phyloP scores from a whole-genome alignment of 2,113 vertebrate species.

The Verasper variegatus region DNA sequence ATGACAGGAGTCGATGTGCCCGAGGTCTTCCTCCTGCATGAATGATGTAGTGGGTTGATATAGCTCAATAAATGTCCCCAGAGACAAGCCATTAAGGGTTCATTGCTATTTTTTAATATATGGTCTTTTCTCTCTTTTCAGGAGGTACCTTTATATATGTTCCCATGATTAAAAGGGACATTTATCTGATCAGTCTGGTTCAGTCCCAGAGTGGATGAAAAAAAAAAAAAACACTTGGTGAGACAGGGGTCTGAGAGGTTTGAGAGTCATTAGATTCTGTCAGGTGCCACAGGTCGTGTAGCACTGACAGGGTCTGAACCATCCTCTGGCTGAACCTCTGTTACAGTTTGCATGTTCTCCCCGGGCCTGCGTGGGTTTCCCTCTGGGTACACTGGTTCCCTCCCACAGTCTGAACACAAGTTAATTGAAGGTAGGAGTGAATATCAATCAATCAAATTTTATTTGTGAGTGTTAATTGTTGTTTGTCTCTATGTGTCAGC shows the following conservation, averaged over 20 bases:
- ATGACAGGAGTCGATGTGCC: conserved; percentile 13
- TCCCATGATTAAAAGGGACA: conserved; percentile 45
- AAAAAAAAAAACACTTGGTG: conserved; percentile 15
- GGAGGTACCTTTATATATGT: conserved; percentile 12
- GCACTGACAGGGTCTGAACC: no score
- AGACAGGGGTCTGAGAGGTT: conserved; percentile 9
- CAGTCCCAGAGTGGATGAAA: conserved; percentile 24
- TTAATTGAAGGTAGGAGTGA: no score
- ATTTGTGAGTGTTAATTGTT: no score
- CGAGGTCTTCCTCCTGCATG: conserved; percentile 21
- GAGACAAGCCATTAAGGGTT: conserved; percentile 11
- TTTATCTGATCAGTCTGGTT: conserved; percentile 51
- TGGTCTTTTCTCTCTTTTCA: conserved; percentile 18
- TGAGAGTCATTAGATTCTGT: conserved; percentile 46
- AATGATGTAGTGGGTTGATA: conserved; percentile 34
- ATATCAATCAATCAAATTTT: no score
- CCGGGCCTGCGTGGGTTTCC: no score
- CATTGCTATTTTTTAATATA: conserved; percentile 10
- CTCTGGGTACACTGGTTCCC: no score
- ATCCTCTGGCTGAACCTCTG: no score
- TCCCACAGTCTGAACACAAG: no score
- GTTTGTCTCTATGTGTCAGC: no score
- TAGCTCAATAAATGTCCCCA: conserved; percentile 27
- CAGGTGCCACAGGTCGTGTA: neutral
- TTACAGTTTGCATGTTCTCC: no score